Base-by-base conservation (phyloP, 2,113 vertebrate genomes). In the Gallinago undulata region DNA sequence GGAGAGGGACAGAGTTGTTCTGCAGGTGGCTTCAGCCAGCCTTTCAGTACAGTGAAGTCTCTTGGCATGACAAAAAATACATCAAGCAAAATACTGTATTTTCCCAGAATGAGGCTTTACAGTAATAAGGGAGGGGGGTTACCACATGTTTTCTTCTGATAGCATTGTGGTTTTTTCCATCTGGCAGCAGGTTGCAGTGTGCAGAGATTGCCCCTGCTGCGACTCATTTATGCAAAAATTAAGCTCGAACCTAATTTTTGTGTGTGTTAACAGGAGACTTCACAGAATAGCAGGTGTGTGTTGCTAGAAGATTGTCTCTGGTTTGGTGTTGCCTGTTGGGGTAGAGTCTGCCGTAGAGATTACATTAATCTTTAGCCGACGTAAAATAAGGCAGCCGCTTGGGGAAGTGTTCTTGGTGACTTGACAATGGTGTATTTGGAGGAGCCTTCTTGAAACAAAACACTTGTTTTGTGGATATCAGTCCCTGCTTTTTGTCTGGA, bases 161-260 rank as follows among this genome's bases (percentile, higher is more conserved):
- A 95, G 96, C 87, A 93, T 96, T 96, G 89, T 48, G 23, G 23
- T 93, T 83, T 85, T 80, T 69, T 90, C 70, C 70, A 53, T 96
- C 89, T 96, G 91, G 92, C 77, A 93, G 80, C 81, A 96, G 91
- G 91, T 94, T 95, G 81, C 70, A 73, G 27, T 21, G 21, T 82
- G 39, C 41, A 70, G 84, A 91, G 81, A 79, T 82, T 74, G 84
- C 47, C 90, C 91, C 84, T 89, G 84, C 93, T 94, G 96, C 93
- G 96, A 87, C 55, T 96, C 59, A 59, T 66, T 92, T 94, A 93
- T 85, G 74, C 55, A 93, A 94, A 96, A 96, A 95, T 94, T 91
- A 91, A 85, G 59, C 77, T 87, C 1, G 8, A 87, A 73, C 81
- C 66, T 70, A 39, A 48, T 70, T 94, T 93, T 91, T 84, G 47